phyloP scores from a whole-genome alignment of 2,888 invertebrate species.

The Ecliptopera silaceata region DNA sequence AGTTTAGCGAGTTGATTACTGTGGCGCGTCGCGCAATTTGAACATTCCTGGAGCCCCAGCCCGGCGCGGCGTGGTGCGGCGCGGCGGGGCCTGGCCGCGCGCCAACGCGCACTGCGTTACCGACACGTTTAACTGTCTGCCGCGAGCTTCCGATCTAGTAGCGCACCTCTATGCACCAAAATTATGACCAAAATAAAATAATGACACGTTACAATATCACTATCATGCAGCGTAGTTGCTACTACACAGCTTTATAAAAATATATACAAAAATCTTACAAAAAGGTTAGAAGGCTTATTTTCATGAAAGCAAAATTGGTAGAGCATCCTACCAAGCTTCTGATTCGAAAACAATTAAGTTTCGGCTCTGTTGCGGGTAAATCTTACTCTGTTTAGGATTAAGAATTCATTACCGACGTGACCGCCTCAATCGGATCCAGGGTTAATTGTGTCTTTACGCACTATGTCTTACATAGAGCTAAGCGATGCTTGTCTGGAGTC shows the following conservation, averaged over 20 bases:
- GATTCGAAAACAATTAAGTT: constrained; percentile 9
- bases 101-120: constrained; percentile 31
- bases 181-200: not conserved
- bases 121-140: constrained; percentile 4
- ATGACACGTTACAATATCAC: not conserved
- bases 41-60: constrained; percentile 41
- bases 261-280: too few relatives aligned
- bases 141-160: not conserved
- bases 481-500: not conserved
- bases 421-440: constrained; percentile 11
- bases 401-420: constrained; percentile 10
- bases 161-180: not conserved
- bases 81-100: constrained; percentile 15
- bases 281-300: too few relatives aligned
- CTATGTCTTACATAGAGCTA: constrained; percentile 5
- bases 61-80: not conserved
- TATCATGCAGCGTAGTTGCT: too few relatives aligned
- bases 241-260: too few relatives aligned
- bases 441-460: constrained; percentile 20
- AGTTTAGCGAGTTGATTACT: constrained; percentile 50
- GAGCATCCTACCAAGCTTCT: not conserved
- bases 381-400: constrained; percentile 8
- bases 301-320: too few relatives aligned
- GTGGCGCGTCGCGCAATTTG: constrained; percentile 44
- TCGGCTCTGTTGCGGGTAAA: constrained; percentile 5